phyloP scores from a whole-genome alignment of 2,113 vertebrate genomes.

The Pipra filicauda region DNA sequence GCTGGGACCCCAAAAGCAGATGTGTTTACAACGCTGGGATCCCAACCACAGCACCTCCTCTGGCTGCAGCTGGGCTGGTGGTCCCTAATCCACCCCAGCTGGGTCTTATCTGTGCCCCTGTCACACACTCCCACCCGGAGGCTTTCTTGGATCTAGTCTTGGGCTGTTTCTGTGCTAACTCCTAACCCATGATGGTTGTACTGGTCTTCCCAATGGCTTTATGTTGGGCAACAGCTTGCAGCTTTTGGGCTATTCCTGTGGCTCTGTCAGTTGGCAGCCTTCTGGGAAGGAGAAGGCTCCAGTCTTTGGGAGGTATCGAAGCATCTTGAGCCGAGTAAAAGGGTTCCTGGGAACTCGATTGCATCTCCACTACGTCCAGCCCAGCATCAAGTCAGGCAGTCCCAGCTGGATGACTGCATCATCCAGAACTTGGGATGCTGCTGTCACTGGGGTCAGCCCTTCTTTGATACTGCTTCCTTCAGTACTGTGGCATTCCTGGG shows the following conservation, averaged over 20 bases:
- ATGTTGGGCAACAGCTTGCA: accelerated
- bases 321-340: neutral
- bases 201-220: neutral
- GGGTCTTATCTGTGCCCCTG: neutral
- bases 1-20: neutral
- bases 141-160: neutral
- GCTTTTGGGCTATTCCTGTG: neutral
- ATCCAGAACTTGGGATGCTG: neutral
- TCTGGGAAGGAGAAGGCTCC: neutral
- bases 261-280: neutral
- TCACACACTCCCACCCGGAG: neutral
- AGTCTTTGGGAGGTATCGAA: neutral
- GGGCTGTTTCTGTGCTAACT: neutral
- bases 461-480: neutral
- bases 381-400: neutral
- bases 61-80: neutral
- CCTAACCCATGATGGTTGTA: accelerated
- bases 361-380: neutral
- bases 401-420: neutral
- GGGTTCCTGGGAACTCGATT: neutral
- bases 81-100: neutral
- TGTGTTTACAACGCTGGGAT: conserved; percentile 2
- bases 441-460: neutral
- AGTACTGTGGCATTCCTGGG: neutral
- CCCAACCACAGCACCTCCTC: neutral